Percentiles rank a stretch among this genome's conserved stretches.
Evolutionary conservation across 2,888 invertebrate genomes (phyloP).

Genomic region (Ligdia adustata): DNA sequence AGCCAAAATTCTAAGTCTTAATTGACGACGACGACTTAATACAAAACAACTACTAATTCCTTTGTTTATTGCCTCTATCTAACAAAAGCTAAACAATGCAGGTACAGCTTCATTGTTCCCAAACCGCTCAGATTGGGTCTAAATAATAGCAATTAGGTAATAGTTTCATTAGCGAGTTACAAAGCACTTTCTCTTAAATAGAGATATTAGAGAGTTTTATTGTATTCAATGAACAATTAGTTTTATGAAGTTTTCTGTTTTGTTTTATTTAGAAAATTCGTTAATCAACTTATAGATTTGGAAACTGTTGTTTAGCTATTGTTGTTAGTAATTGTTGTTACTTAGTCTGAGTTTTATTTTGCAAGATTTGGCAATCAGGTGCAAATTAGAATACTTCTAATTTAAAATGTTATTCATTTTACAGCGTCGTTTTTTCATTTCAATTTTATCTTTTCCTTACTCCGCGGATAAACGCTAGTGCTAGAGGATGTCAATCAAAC

Average conservation of each 20-base stretch:
- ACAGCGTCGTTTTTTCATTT: too few species aligned
- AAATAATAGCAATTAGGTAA: constrained; percentile 26
- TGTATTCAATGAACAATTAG: constrained; percentile 7
- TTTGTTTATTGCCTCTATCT: constrained; percentile 17
- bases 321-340: background rate
- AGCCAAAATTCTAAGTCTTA: too few species aligned
- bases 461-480: too few species aligned
- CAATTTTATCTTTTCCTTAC: too few species aligned
- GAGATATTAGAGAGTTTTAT: constrained; percentile 14
- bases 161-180: constrained; percentile 23
- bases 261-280: background rate
- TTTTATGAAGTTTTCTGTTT: constrained; percentile 3
- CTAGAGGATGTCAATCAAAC: too few species aligned
- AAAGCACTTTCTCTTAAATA: constrained; percentile 16
- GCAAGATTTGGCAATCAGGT: too few species aligned
- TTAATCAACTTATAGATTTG: background rate
- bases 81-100: constrained; percentile 25
- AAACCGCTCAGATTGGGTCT: constrained; percentile 17
- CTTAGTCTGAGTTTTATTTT: too few species aligned
- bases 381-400: too few species aligned
- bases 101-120: constrained; percentile 20
- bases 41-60: constrained; percentile 14
- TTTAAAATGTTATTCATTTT: too few species aligned
- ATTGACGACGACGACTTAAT: background rate
- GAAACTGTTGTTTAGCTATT: background rate